Percentiles rank a stretch among this genome's conserved stretches.
Conservation (phyloP, 2,113 vertebrate genomes). For the Hemiprocne comata region DNA sequence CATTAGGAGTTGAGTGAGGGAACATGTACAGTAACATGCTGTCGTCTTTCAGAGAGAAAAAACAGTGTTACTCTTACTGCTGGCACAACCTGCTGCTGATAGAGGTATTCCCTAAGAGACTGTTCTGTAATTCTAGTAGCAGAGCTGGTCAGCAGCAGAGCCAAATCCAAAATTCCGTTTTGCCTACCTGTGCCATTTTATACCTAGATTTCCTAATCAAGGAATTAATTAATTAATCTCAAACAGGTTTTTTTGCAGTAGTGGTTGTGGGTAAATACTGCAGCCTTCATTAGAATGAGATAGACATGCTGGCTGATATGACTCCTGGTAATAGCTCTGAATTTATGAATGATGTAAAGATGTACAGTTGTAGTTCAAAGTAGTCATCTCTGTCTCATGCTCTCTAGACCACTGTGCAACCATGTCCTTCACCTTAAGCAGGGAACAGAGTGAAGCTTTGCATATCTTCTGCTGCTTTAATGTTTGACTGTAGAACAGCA, state of each 20-base stretch:
- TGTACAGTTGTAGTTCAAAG: background rate
- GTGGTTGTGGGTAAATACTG: background rate
- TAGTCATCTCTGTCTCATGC: background rate
- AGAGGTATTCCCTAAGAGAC: background rate
- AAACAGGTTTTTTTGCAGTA: background rate
- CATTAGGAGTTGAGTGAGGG: fast-evolving
- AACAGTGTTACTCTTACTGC: background rate
- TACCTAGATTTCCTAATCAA: background rate
- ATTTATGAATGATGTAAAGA: background rate
- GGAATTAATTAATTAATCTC: background rate
- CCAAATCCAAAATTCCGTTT: background rate
- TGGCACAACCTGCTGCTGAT: background rate
- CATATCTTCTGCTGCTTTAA: background rate
- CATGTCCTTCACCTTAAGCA: background rate
- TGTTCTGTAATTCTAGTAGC: background rate
- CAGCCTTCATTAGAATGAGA: background rate
- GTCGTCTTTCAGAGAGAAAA: background rate
- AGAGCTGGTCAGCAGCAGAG: background rate
- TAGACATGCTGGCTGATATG: background rate
- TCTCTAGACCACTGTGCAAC: background rate
- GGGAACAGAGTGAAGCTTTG: background rate
- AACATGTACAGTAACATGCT: background rate
- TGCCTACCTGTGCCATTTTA: background rate
- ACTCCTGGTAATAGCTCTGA: background rate
- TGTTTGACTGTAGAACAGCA: background rate